A percentile compares a stretch with the other conserved stretches of the same genome.
phyloP scores from a whole-genome alignment of 2,888 invertebrate genomes.

The Flabesymbios commensalis region DNA sequence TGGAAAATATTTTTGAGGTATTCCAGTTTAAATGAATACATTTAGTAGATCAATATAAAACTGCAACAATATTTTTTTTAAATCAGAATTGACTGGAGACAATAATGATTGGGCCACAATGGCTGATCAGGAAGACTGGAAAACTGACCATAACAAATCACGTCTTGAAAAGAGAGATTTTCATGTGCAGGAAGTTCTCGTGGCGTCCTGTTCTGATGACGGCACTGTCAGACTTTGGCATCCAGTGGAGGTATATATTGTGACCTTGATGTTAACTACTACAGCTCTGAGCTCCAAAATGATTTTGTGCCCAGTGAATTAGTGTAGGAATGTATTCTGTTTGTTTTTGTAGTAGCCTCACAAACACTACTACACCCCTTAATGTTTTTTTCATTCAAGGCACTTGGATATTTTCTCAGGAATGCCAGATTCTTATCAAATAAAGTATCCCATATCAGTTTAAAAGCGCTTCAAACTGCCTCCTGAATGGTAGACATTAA shows the following conservation, averaged over 20 bases:
- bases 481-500: too few species aligned
- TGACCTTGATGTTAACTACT: neutral
- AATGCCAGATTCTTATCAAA: too few species aligned
- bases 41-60: too few species aligned
- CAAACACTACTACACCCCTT: too few species aligned
- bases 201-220: constrained; percentile 55
- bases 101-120: constrained; percentile 34
- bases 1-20: too few species aligned
- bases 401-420: too few species aligned
- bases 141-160: constrained; percentile 19
- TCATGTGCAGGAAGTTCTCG: constrained; percentile 48
- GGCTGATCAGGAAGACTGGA: constrained; percentile 33
- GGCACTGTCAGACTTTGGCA: constrained; percentile 41
- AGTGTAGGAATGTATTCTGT: neutral
- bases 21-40: too few species aligned
- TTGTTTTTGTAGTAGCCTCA: neutral
- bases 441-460: too few species aligned
- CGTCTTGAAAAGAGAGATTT: constrained; percentile 25
- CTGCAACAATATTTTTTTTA: too few species aligned
- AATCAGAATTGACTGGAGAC: too few species aligned
- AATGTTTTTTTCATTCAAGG: too few species aligned
- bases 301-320: neutral
- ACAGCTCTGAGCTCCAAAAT: neutral
- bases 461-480: too few species aligned
- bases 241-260: constrained; percentile 26